These are phyloP conservation scores for Parotia lawesii DNA, from an alignment of 2,113 vertebrate genomes.

Conservation along the genomic window DNA sequence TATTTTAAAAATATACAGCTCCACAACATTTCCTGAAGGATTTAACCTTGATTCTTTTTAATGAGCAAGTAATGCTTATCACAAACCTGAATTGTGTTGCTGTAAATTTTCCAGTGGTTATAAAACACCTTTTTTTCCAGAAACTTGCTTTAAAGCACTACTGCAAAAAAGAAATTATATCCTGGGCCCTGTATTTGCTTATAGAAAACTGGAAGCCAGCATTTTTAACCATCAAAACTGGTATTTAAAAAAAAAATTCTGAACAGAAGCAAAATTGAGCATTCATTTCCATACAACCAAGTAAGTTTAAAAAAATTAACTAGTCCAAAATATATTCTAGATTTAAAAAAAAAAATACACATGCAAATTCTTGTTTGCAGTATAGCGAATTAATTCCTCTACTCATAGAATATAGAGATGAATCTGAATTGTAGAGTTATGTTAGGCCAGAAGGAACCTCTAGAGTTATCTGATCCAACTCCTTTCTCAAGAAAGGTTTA, in stretches of 20 bases:
- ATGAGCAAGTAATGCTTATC: neutral
- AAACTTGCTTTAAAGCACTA: neutral
- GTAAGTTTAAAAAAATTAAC: neutral
- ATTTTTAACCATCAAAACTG: neutral
- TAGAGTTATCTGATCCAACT: neutral
- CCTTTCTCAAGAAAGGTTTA: neutral
- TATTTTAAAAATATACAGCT: neutral
- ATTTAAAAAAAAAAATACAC: too few species aligned
- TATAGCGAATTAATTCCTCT: neutral
- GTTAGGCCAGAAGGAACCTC: neutral
- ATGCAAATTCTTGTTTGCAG: neutral
- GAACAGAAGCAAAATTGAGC: neutral
- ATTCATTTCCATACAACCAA: neutral
- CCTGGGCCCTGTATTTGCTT: neutral
- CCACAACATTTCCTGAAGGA: conserved; percentile 26
- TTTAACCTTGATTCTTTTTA: conserved; percentile 11
- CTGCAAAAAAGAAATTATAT: neutral
- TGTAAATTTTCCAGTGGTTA: neutral
- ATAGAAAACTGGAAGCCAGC: neutral
- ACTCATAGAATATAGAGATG: neutral
- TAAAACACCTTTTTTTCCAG: conserved; percentile 36
- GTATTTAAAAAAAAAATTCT: neutral
- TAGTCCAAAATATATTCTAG: neutral
- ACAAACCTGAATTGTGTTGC: neutral
- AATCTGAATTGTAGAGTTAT: neutral